Evolutionary conservation across 2,113 vertebrate species (phyloP).

Genomic region (Regulus satrapa): DNA sequence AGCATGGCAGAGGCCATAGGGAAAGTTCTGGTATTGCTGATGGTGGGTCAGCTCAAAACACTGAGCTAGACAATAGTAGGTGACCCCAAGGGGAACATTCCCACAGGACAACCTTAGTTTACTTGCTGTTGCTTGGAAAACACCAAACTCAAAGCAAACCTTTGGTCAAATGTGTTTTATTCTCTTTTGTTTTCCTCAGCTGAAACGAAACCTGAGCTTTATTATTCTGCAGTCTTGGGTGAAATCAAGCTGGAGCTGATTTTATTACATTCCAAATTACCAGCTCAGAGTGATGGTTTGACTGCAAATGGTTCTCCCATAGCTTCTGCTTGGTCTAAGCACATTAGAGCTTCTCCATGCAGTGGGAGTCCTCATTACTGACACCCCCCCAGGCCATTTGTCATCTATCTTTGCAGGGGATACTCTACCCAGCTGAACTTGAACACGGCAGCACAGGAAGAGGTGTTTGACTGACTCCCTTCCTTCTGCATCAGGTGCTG

Average conservation of each 20-base stretch:
- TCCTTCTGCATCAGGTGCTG: neutral
- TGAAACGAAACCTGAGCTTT: neutral
- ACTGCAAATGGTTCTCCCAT: neutral
- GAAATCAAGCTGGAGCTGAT: neutral
- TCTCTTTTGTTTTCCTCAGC: neutral
- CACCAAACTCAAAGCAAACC: neutral
- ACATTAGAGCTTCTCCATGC: neutral
- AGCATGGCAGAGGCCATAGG: fast-evolving
- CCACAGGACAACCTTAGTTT: neutral
- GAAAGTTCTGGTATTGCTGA: neutral
- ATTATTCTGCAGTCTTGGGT: neutral
- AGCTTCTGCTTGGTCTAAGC: neutral
- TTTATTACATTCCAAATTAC: neutral
- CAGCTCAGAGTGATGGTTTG: neutral
- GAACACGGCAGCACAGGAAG: neutral
- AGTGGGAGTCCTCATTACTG: neutral
- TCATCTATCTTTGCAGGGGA: neutral
- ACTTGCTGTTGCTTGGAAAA: neutral
- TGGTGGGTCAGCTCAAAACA: neutral
- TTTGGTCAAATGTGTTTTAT: neutral
- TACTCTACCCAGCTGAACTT: neutral
- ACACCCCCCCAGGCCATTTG: neutral
- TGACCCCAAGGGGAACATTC: neutral
- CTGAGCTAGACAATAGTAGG: neutral
- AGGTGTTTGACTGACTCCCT: neutral